These are phyloP conservation scores for Alectura lathami DNA, from an alignment of 2,113 vertebrate genomes.

Conservation along the genomic window DNA sequence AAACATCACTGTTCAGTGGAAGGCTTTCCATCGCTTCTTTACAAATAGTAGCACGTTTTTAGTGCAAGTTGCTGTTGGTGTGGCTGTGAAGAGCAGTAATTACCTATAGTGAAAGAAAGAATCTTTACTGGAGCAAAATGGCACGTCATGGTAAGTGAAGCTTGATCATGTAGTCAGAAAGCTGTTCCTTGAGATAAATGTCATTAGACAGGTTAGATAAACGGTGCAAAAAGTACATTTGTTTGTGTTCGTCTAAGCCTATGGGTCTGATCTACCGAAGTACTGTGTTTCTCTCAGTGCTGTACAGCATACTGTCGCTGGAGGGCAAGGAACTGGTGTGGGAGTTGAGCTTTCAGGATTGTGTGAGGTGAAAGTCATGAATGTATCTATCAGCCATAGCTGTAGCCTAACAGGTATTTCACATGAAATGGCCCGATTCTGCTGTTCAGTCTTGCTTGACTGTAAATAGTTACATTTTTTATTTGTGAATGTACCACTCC, in stretches of 20 bases:
- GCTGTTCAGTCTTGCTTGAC: constrained; percentile 4
- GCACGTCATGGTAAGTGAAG: background rate
- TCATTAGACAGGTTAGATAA: background rate
- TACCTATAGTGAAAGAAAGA: background rate
- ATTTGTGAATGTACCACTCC: background rate
- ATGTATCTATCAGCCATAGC: background rate
- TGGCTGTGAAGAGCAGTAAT: background rate
- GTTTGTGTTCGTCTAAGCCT: background rate
- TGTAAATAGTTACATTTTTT: constrained; percentile 25
- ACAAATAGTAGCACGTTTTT: background rate
- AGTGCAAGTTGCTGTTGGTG: background rate
- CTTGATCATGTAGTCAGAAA: background rate
- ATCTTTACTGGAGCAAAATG: background rate
- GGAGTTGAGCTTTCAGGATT: background rate
- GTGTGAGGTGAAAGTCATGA: background rate
- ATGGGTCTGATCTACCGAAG: background rate
- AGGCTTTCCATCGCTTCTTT: background rate
- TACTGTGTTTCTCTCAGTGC: background rate
- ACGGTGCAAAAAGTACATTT: background rate
- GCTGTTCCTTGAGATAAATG: background rate
- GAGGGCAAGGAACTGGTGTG: background rate
- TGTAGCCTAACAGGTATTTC: background rate
- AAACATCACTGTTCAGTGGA: background rate
- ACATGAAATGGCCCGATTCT: background rate
- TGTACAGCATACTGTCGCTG: background rate